Evolutionary conservation across 2,113 vertebrate genomes (phyloP).

Genomic region (Girardinichthys multiradiatus): DNA sequence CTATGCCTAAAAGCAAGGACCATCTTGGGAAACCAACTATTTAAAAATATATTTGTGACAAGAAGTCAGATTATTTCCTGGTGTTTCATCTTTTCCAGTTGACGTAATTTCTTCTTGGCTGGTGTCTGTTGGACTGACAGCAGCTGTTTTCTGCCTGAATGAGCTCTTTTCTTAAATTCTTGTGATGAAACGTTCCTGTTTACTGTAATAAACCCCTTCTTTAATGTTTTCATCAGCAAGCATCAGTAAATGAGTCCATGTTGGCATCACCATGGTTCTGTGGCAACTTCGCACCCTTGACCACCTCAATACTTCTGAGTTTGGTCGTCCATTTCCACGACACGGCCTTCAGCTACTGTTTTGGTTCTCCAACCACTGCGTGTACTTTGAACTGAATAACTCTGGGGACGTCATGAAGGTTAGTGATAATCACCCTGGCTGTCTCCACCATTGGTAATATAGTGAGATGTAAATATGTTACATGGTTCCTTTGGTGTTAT

Average conservation of each 20-base stretch:
- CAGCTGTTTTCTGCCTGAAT: too few relatives aligned
- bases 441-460: neutral
- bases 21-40: too few relatives aligned
- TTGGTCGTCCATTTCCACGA: slow-evolving; percentile 46
- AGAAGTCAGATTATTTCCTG: too few relatives aligned
- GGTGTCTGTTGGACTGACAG: neutral
- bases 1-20: too few relatives aligned
- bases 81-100: neutral
- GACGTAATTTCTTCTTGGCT: neutral
- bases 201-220: too few relatives aligned
- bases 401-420: slow-evolving; percentile 31
- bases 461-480: neutral
- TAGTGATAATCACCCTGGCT: neutral
- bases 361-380: slow-evolving; percentile 62
- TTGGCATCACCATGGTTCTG: slow-evolving; percentile 13
- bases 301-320: slow-evolving; percentile 39
- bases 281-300: slow-evolving; percentile 30
- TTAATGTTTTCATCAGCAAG: neutral
- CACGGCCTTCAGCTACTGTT: slow-evolving; percentile 64
- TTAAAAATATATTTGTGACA: too few relatives aligned
- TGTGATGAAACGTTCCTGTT: neutral
- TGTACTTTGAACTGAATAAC: slow-evolving; percentile 6
- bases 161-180: too few relatives aligned
- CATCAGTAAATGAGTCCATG: neutral
- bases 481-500: too few relatives aligned